Conservation (phyloP, 2,113 vertebrate species). For the Festucalex cinctus region DNA sequence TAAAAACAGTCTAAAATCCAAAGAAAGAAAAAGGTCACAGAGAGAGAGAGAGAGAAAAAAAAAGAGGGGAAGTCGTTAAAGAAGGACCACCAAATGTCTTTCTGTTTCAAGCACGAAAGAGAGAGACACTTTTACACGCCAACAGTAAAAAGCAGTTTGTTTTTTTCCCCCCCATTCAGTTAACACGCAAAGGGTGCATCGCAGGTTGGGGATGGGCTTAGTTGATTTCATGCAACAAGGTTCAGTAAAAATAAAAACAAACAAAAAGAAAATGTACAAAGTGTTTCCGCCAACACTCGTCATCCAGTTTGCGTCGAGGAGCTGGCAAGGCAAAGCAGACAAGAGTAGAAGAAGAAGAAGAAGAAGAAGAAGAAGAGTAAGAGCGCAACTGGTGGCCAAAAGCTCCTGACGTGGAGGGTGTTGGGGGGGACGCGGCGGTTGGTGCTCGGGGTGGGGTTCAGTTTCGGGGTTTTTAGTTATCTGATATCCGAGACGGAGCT, state of each 20-base stretch:
- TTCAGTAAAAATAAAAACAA: conserved; percentile 65
- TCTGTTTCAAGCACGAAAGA: conserved; percentile 69
- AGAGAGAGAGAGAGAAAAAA: conserved; percentile 45
- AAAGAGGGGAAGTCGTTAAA: conserved; percentile 61
- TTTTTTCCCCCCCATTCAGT: conserved; percentile 67
- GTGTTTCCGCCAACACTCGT: conserved; percentile 69
- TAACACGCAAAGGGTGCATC: conserved; percentile 62
- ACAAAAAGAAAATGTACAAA: conserved; percentile 67
- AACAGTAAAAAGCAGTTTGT: conserved; percentile 79
- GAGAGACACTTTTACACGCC: conserved; percentile 76
- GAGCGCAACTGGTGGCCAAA: conserved; percentile 71
- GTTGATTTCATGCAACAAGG: conserved; percentile 64
- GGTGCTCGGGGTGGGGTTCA: conserved; percentile 37
- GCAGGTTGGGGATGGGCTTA: conserved; percentile 21
- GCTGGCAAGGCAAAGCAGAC: conserved; percentile 75
- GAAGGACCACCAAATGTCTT: conserved; percentile 66
- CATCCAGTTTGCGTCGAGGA: conserved; percentile 70
- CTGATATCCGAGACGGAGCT: conserved; percentile 90
- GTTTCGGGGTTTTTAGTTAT: conserved; percentile 85
- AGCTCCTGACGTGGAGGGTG: conserved; percentile 45
- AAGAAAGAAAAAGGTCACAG: conserved; percentile 30
- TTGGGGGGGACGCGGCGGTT: not conserved
- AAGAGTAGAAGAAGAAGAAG: conserved; percentile 41
- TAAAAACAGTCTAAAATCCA: conserved; percentile 31
- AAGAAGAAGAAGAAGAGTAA: conserved; percentile 51